phyloP scores from a whole-genome alignment of 2,113 vertebrate genomes.

The Scartelaos histophorus region DNA sequence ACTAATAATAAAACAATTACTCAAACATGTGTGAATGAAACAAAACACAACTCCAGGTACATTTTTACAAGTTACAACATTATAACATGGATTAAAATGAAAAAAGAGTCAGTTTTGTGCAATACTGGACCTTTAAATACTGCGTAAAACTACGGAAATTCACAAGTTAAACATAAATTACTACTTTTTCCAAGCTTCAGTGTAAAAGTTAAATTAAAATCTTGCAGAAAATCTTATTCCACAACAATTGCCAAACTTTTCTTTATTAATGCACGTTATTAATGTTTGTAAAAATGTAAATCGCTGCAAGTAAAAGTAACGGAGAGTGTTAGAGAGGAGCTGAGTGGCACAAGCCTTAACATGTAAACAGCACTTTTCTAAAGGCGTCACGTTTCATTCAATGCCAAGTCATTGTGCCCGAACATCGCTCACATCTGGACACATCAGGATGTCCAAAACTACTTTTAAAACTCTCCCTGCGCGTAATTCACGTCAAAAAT shows the following conservation, averaged over 20 bases:
- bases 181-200: too few species aligned
- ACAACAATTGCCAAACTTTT: too few species aligned
- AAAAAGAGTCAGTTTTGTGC: too few species aligned
- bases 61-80: too few species aligned
- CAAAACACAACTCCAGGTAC: too few species aligned
- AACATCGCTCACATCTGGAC: conserved; percentile 62
- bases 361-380: neutral
- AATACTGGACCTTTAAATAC: neutral
- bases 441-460: conserved; percentile 53
- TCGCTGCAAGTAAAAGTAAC: neutral
- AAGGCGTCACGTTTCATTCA: conserved; percentile 34
- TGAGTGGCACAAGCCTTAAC: neutral
- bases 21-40: too few species aligned
- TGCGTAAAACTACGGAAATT: neutral
- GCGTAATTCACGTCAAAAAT: neutral
- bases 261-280: neutral
- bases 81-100: too few species aligned
- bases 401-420: conserved; percentile 30
- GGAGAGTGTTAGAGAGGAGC: neutral
- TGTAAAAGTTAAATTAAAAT: too few species aligned
- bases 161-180: neutral
- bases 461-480: neutral
- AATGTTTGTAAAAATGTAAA: neutral
- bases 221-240: too few species aligned
- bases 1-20: too few species aligned